A percentile compares a stretch with the other conserved stretches of the same genome.
phyloP scores from a whole-genome alignment of 2,888 invertebrate species.

The Pristionchus mayeri region DNA sequence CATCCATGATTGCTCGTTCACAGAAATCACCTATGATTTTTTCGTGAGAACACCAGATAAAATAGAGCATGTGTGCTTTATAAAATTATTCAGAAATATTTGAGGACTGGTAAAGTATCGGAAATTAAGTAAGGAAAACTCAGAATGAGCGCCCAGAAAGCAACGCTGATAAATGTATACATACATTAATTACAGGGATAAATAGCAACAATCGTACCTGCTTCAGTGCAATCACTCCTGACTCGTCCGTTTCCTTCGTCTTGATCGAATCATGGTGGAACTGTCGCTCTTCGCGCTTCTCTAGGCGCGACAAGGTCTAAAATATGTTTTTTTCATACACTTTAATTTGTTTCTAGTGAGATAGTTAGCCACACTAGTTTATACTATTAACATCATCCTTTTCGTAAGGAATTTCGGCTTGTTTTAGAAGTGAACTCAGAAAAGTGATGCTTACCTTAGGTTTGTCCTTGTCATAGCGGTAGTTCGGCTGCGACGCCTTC shows the following conservation, averaged over 20 bases:
- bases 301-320: constrained; percentile 12
- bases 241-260: constrained; percentile 13
- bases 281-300: constrained; percentile 45
- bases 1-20: constrained; percentile 2
- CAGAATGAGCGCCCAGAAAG: too few relatives aligned
- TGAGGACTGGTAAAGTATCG: background rate
- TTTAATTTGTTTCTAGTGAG: too few relatives aligned
- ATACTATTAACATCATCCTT: too few relatives aligned
- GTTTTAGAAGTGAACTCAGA: too few relatives aligned
- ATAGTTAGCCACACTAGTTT: too few relatives aligned
- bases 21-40: constrained; percentile 15
- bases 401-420: too few relatives aligned
- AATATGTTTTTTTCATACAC: too few relatives aligned
- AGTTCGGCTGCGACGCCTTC: constrained; percentile 3
- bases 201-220: constrained; percentile 27
- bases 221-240: constrained; percentile 9
- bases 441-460: background rate
- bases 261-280: constrained; percentile 32
- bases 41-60: background rate
- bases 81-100: too few relatives aligned
- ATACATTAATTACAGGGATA: background rate
- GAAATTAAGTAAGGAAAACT: background rate
- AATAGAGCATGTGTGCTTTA: too few relatives aligned
- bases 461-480: constrained; percentile 15
- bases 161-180: too few relatives aligned